phyloP scores from a whole-genome alignment of 2,113 vertebrate genomes.

The Serilophus lunatus region DNA sequence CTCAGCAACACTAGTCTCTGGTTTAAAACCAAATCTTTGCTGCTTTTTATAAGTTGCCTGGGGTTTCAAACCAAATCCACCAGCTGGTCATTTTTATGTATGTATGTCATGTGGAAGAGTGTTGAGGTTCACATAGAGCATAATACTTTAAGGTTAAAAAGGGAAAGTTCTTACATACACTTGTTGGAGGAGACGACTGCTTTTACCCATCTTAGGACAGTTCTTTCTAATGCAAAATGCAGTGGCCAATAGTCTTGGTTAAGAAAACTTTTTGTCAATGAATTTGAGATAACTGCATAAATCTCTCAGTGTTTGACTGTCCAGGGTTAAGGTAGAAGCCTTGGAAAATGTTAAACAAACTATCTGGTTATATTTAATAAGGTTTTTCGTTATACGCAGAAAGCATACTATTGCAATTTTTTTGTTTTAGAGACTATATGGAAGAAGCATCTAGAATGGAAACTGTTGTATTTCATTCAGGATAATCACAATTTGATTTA shows the following conservation, averaged over 20 bases:
- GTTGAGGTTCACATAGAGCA: neutral
- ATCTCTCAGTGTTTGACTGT: neutral
- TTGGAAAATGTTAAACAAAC: constrained; percentile 14
- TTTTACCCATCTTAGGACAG: neutral
- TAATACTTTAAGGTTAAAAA: neutral
- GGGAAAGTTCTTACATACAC: neutral
- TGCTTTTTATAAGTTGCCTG: neutral
- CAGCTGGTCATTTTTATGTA: neutral
- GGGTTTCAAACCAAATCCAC: neutral
- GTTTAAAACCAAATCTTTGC: neutral
- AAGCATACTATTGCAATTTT: constrained; percentile 29
- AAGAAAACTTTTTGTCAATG: neutral
- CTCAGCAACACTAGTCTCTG: neutral
- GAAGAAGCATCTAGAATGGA: constrained; percentile 40
- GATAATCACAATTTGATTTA: neutral
- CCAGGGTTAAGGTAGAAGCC: neutral
- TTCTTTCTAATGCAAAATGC: neutral
- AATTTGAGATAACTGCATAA: neutral
- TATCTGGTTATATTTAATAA: neutral
- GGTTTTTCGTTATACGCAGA: neutral
- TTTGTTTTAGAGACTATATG: neutral
- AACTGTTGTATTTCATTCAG: neutral
- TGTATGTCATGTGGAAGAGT: neutral
- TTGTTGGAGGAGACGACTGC: neutral
- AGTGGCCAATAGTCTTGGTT: neutral